phyloP scores from a whole-genome alignment of 2,888 invertebrate species.

The Thalpophila matura region DNA sequence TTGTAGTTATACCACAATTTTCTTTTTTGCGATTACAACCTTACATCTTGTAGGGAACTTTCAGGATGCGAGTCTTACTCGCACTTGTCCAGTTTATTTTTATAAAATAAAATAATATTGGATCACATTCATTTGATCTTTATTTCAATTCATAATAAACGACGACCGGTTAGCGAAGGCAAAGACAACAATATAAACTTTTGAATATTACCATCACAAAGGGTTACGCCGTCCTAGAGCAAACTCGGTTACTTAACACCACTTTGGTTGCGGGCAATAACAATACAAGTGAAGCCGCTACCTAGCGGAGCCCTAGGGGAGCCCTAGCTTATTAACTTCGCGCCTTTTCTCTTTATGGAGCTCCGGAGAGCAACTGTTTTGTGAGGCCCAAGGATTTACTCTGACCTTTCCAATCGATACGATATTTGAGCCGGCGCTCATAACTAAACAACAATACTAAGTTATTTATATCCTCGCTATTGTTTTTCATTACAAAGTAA shows the following conservation, averaged over 20 bases:
- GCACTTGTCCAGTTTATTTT: too few species aligned
- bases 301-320: constrained; percentile 48
- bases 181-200: constrained; percentile 13
- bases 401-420: constrained; percentile 45
- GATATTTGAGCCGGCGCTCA: constrained; percentile 10
- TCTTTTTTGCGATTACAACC: too few species aligned
- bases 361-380: constrained; percentile 51
- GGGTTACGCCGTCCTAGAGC: constrained; percentile 8
- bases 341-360: constrained; percentile 44
- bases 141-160: too few species aligned
- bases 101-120: too few species aligned
- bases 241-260: constrained; percentile 29
- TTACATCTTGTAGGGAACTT: too few species aligned
- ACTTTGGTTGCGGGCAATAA: constrained; percentile 49
- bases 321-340: constrained; percentile 62
- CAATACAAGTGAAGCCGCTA: constrained; percentile 38
- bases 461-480: neutral
- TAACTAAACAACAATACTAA: constrained; percentile 9
- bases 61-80: too few species aligned
- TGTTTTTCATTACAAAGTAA: neutral
- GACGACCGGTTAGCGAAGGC: neutral
- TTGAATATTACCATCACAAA: constrained; percentile 6
- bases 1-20: too few species aligned
- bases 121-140: too few species aligned
- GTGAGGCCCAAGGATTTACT: constrained; percentile 46